These are phyloP conservation scores for Crax fasciolata DNA, from an alignment of 2,797 vertebrate genomes.

Conservation along the genomic window DNA sequence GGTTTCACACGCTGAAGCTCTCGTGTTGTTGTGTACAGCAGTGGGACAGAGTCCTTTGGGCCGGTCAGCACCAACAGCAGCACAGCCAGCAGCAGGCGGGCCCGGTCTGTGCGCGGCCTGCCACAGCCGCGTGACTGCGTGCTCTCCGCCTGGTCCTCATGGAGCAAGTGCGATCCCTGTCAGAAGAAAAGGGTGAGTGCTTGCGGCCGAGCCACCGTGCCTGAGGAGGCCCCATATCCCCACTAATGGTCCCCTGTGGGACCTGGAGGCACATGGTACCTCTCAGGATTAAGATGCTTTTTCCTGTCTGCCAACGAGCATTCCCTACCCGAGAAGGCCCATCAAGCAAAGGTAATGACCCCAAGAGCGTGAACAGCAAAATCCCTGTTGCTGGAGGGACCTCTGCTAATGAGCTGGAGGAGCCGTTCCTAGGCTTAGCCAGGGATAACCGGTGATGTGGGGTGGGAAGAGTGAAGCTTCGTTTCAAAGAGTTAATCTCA, in stretches of 20 bases:
- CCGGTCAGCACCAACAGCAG: conserved; percentile 18
- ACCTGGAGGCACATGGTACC: background rate
- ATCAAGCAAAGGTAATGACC: conserved; percentile 20
- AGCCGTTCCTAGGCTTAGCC: background rate
- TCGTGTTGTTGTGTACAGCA: conserved; percentile 28
- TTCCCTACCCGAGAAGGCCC: background rate
- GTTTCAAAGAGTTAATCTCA: conserved; percentile 56
- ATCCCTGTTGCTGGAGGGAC: background rate
- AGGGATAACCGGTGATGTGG: background rate
- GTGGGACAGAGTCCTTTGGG: background rate
- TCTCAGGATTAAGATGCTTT: conserved; percentile 43
- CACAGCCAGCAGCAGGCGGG: conserved; percentile 41
- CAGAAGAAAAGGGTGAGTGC: conserved; percentile 90
- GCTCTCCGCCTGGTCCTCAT: conserved; percentile 90
- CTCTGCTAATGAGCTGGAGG: conserved; percentile 28
- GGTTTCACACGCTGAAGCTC: background rate
- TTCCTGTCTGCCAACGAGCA: background rate
- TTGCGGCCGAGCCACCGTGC: fast-evolving
- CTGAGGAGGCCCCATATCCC: background rate
- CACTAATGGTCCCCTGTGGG: background rate
- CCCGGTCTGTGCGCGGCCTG: conserved; percentile 3
- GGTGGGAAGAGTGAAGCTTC: background rate
- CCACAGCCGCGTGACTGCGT: conserved; percentile 85
- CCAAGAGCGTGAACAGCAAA: background rate
- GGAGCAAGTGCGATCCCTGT: conserved; percentile 92